Percentiles rank a stretch among this genome's conserved stretches.
Evolutionary conservation across 1,140 invertebrate genomes (phyloP).

Genomic region (Anastrepha obliqua): DNA sequence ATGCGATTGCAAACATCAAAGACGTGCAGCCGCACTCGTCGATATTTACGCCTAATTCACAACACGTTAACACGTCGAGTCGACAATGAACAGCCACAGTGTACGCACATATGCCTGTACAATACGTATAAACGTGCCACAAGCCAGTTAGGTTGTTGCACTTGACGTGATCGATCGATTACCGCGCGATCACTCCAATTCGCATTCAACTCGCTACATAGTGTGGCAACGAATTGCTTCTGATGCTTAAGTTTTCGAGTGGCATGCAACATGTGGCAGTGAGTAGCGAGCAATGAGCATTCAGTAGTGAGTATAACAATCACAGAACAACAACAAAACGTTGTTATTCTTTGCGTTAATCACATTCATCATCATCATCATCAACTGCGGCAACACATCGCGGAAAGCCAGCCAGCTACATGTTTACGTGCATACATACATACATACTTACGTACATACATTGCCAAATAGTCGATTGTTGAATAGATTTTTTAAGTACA

Average conservation of each 20-base stretch:
- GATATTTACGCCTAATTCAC: constrained; percentile 47
- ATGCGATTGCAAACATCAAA: constrained; percentile 16
- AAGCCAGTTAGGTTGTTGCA: constrained; percentile 1
- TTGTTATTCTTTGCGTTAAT: background rate
- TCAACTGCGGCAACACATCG: background rate
- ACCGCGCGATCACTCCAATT: constrained; percentile 45
- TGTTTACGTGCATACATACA: background rate
- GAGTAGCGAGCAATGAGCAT: background rate
- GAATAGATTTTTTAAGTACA: too few relatives aligned
- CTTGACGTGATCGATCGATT: constrained; percentile 45
- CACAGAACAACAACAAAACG: background rate
- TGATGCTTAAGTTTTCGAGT: background rate
- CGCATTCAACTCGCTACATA: constrained; percentile 25
- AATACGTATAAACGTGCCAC: constrained; percentile 1
- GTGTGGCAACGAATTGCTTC: constrained; percentile 43
- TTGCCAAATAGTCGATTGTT: too few relatives aligned
- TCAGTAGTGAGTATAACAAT: background rate
- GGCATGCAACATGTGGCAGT: constrained; percentile 5
- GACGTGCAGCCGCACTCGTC: constrained; percentile 10
- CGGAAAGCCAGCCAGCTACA: background rate
- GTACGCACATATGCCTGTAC: background rate
- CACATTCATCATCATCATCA: constrained; percentile 40
- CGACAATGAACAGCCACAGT: background rate
- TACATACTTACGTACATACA: background rate
- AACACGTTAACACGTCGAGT: constrained; percentile 45